These are phyloP conservation scores for Coecobrya sp. DNA, from an alignment of 2,888 invertebrate genomes.

Conservation along the genomic window DNA sequence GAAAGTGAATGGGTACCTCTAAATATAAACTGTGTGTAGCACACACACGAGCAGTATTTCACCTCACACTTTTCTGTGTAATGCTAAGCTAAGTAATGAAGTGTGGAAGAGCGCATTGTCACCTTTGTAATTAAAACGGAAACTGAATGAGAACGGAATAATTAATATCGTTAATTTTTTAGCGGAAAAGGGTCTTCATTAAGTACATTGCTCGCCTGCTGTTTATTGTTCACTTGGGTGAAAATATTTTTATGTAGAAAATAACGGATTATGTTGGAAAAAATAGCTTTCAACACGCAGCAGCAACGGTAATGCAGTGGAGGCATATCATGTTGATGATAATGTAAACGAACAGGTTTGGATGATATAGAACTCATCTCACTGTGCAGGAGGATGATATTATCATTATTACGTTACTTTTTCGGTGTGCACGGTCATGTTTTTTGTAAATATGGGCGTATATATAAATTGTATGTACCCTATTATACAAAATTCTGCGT, in stretches of 20 bases:
- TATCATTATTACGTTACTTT: background rate
- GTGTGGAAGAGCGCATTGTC: conserved; percentile 42
- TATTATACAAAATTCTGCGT: background rate
- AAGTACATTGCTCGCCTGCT: conserved; percentile 18
- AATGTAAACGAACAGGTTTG: background rate
- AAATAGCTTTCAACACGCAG: conserved; percentile 33
- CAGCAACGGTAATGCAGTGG: background rate
- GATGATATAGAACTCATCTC: background rate
- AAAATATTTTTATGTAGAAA: background rate
- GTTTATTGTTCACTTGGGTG: conserved; percentile 15
- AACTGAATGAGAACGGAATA: conserved; percentile 17
- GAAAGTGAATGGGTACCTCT: background rate
- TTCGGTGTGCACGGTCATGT: background rate
- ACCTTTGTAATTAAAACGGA: conserved; percentile 41
- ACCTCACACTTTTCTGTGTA: conserved; percentile 31
- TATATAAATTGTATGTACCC: background rate
- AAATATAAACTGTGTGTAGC: background rate
- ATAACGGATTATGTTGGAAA: background rate
- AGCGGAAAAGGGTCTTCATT: conserved; percentile 48
- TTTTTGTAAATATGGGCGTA: background rate
- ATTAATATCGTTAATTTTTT: conserved; percentile 57
- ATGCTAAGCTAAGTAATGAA: conserved; percentile 33
- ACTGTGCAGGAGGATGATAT: background rate
- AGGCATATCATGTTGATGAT: background rate
- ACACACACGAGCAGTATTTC: conserved; percentile 9